These are phyloP conservation scores for Elanoides forficatus DNA, from an alignment of 2,113 vertebrate genomes.

Conservation along the genomic window DNA sequence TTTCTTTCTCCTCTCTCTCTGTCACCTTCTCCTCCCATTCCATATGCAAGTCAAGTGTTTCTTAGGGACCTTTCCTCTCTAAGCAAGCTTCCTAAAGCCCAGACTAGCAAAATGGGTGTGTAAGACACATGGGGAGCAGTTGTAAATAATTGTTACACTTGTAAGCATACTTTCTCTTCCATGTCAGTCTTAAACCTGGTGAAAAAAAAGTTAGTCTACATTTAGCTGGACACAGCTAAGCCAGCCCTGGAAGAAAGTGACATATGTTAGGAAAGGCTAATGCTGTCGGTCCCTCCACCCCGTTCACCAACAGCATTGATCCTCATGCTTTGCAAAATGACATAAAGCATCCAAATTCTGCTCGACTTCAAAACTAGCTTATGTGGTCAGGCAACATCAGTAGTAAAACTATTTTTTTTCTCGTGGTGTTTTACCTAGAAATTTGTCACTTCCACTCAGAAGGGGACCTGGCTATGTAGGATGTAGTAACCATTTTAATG, in stretches of 20 bases:
- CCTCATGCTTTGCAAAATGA: background rate
- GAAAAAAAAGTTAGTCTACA: background rate
- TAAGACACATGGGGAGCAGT: background rate
- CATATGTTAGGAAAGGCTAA: background rate
- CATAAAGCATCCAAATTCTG: background rate
- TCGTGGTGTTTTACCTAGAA: background rate
- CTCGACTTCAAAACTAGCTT: background rate
- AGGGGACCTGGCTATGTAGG: background rate
- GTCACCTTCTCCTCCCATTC: background rate
- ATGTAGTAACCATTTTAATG: background rate
- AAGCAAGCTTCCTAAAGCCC: background rate
- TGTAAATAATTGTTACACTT: background rate
- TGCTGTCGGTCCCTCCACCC: rapidly evolving
- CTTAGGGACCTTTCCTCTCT: background rate
- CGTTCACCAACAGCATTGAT: background rate
- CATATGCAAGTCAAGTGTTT: background rate
- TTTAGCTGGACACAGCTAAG: background rate
- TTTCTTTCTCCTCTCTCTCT: background rate
- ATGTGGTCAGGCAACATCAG: background rate
- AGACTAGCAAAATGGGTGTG: background rate
- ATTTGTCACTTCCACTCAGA: background rate
- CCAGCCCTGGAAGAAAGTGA: background rate
- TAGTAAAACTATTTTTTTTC: background rate
- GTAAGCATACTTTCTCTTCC: background rate
- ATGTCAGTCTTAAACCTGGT: background rate